phyloP scores from a whole-genome alignment of 2,888 invertebrate genomes.

The Epinotia ramella region DNA sequence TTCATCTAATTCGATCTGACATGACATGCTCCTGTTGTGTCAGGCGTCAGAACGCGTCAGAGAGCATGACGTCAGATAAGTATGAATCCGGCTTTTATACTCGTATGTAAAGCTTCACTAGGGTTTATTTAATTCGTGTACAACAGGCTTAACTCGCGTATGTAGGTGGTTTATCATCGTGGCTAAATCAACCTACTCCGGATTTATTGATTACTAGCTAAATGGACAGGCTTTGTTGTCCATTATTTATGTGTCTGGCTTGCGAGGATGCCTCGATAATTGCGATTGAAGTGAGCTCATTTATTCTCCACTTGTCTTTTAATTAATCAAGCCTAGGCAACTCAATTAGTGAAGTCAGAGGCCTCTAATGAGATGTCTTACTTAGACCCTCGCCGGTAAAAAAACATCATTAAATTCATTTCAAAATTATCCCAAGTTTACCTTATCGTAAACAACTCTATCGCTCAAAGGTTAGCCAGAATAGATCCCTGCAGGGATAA shows the following conservation, averaged over 20 bases:
- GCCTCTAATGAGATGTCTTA: background rate
- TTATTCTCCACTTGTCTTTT: constrained; percentile 10
- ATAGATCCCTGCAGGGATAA: too few relatives aligned
- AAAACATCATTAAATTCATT: background rate
- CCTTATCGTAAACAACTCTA: too few relatives aligned
- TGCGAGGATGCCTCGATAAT: constrained; percentile 8
- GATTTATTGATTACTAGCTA: constrained; percentile 21
- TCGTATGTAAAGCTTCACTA: too few relatives aligned
- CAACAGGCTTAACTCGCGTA: background rate
- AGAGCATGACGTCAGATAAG: too few relatives aligned
- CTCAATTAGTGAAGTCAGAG: constrained; percentile 10
- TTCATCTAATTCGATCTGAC: too few relatives aligned
- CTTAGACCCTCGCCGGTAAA: background rate
- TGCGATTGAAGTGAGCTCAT: constrained; percentile 23
- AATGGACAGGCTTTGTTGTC: constrained; percentile 27
- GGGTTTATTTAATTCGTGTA: background rate
- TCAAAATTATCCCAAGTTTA: too few relatives aligned
- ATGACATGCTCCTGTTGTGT: too few relatives aligned
- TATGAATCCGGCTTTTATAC: too few relatives aligned
- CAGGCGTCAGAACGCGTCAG: too few relatives aligned
- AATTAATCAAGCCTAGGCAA: constrained; percentile 13
- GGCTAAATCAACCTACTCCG: constrained; percentile 12
- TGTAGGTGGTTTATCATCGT: constrained; percentile 19
- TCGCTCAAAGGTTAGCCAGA: too few relatives aligned
- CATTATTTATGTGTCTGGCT: constrained; percentile 30